These are phyloP conservation scores for Hippasteria phrygiana DNA, from an alignment of 53 echinoderm and acorn worm species.

Conservation along the genomic window DNA sequence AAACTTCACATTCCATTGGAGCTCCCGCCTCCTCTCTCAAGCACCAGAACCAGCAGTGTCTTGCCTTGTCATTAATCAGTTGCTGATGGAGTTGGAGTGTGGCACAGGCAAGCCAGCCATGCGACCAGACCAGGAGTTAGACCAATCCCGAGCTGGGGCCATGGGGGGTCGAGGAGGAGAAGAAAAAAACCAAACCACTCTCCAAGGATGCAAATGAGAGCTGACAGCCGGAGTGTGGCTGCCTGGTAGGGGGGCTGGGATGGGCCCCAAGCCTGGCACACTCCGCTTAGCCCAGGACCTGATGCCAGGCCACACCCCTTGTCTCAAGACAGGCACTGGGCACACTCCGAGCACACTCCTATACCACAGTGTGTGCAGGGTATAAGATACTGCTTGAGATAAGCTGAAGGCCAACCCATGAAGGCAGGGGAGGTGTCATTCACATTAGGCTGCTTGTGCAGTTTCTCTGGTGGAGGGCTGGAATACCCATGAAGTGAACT, in stretches of 20 bases:
- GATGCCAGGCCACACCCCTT: conserved; percentile 61
- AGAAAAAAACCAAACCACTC: background rate
- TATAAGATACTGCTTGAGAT: conserved; percentile 10
- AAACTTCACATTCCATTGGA: conserved; percentile 59
- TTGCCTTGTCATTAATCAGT: conserved; percentile 64
- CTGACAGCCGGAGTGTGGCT: conserved; percentile 66
- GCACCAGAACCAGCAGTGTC: conserved; percentile 22
- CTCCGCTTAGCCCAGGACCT: conserved; percentile 26
- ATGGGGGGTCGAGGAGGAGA: background rate
- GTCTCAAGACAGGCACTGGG: conserved; percentile 3
- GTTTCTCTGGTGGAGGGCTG: background rate
- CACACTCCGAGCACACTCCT: background rate
- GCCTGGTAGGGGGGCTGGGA: conserved; percentile 14
- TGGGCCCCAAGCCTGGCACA: background rate
- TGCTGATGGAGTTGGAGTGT: conserved; percentile 46
- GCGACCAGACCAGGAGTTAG: conserved; percentile 33
- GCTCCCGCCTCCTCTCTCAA: conserved; percentile 39
- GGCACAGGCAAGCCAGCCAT: conserved; percentile 41
- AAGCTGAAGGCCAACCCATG: conserved; percentile 13
- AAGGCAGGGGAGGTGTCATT: background rate
- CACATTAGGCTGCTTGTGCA: background rate
- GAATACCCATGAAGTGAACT: conserved; percentile 6
- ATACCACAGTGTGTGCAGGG: background rate
- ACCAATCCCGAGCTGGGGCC: conserved; percentile 34
- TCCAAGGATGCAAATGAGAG: conserved; percentile 54